These are phyloP conservation scores for Mungos mungo DNA, from an alignment of 2,113 vertebrate species.

Conservation along the genomic window DNA sequence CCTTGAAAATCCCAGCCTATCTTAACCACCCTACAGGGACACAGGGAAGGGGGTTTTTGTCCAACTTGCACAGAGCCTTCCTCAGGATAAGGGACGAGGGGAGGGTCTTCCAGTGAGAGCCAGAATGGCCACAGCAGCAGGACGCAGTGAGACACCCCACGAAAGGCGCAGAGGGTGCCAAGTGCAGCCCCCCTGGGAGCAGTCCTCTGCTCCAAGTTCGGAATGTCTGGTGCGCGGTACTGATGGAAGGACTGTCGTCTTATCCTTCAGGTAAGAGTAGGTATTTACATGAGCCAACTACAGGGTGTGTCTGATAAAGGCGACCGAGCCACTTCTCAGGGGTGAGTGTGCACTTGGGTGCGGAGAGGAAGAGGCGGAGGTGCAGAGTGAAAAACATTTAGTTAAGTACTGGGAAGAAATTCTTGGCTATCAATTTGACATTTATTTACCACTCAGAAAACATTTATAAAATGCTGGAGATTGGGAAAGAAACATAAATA, in stretches of 20 bases:
- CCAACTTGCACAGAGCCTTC: neutral
- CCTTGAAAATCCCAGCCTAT: neutral
- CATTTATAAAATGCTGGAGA: neutral
- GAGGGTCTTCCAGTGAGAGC: neutral
- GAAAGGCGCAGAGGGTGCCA: neutral
- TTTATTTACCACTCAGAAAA: neutral
- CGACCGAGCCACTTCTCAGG: neutral
- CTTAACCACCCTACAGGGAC: neutral
- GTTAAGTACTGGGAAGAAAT: neutral
- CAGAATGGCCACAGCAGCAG: neutral
- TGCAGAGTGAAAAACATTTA: neutral
- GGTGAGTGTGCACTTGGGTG: neutral
- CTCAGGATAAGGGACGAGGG: accelerated
- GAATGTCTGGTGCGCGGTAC: neutral
- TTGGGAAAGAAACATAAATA: neutral
- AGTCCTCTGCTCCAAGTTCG: neutral
- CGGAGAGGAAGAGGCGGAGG: neutral
- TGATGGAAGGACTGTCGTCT: neutral
- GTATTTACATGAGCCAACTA: neutral
- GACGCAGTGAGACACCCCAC: accelerated
- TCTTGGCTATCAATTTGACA: neutral
- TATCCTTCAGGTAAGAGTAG: no score
- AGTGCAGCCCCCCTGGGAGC: accelerated
- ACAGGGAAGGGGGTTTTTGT: neutral
- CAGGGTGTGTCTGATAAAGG: neutral